Base-by-base conservation (phyloP, 1,140 invertebrate genomes). In the Brevipalpus yothersi region DNA sequence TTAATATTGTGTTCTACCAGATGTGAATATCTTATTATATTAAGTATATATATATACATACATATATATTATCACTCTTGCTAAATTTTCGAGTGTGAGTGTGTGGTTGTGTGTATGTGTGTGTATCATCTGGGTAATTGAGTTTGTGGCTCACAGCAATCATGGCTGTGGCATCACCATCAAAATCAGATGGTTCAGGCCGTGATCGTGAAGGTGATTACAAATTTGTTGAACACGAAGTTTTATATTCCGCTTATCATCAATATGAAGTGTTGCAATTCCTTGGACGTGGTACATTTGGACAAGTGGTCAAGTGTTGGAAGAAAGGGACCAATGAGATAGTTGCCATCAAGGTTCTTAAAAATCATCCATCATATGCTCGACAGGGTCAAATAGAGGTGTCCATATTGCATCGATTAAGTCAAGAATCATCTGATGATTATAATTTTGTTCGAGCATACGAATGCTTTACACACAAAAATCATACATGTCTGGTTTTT, bases 241-340 rank as follows among this genome's bases (percentile, higher is more conserved):
- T 94, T 63, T 80, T 97, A 62, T 94, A 91, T 73, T 95, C 90
- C 59, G 84, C 86, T 72, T 83, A 80, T 47, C 83, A 83, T 65
- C 83, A 88, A 69, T 95, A 95, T 75, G 90, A 95, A 75, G 94
- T 99, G 61, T 77, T 99, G 66, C 94, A 98, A 73, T 98, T 98
- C 75, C 78, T 98, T 63, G 94, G 94, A 65, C 81, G 94, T 65
- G 92, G 93, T 64, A 99, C 94, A 56, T 99, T 98, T 76, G 60
- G 67, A 17, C 66, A 80, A 79, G 93, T 98, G 65, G 93, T 97
- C 66, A 99, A 98, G 77, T 98, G 94, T 73, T 98, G 94, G 94
- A 98, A 99, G 73, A 96, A 96, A 72, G 94, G 94, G 70, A 98
- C 94, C 60, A 98, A 94, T 72, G 93, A 98, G 75, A 97, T 98